Conservation (phyloP, 2,888 invertebrate species). For the Erebia ligea region DNA sequence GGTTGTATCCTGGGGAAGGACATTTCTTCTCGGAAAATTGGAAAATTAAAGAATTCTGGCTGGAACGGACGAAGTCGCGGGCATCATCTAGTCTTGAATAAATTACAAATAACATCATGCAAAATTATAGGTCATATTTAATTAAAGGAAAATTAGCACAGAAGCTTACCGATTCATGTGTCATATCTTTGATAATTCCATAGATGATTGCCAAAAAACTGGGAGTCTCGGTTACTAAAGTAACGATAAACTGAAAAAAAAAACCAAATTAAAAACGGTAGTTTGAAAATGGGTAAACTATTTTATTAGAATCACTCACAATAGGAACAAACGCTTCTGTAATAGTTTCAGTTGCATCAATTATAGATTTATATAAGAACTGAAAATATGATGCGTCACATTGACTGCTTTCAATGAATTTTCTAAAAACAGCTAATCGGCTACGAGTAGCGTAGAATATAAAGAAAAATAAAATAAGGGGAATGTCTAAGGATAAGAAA, state of each 20-base stretch:
- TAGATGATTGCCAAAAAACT: constrained; percentile 1
- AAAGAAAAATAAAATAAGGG: neutral
- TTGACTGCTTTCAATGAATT: constrained; percentile 3
- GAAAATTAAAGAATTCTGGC: no score
- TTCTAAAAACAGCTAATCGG: constrained; percentile 5
- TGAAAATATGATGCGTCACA: neutral
- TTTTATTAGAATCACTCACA: constrained; percentile 17
- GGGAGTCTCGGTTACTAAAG: neutral
- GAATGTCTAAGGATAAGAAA: neutral
- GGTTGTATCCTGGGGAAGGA: no score
- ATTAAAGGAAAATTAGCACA: neutral
- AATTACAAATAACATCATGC: no score
- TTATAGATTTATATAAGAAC: constrained; percentile 18
- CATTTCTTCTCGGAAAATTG: no score
- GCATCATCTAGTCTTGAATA: no score
- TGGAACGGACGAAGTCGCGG: no score
- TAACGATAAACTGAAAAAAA: neutral
- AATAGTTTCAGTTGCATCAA: constrained; percentile 11
- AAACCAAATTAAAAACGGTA: neutral
- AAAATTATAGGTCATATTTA: no score
- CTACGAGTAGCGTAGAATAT: constrained; percentile 10
- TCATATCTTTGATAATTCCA: neutral
- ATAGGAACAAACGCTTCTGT: constrained; percentile 10
- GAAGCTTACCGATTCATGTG: neutral
- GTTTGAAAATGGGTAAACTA: neutral